Percentiles rank a stretch among this genome's conserved stretches.
These are phyloP conservation scores for Varanus salvator DNA, from an alignment of 2,113 vertebrate genomes.

Conservation along the genomic window DNA sequence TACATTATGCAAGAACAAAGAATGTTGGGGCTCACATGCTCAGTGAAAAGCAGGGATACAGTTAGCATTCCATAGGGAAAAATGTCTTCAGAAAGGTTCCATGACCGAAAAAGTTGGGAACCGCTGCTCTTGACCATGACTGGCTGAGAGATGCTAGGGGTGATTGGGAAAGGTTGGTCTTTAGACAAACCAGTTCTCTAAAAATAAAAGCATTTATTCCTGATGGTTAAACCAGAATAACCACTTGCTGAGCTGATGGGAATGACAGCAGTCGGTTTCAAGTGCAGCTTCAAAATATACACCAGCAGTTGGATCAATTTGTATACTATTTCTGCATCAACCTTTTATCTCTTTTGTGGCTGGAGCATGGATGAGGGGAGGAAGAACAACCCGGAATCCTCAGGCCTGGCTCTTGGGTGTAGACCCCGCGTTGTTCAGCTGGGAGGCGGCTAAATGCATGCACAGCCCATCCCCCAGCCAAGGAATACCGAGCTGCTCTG, in stretches of 20 bases:
- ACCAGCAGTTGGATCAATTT: background rate
- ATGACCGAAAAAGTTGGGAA: no score
- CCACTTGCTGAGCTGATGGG: background rate
- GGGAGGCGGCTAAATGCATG: background rate
- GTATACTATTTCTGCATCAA: background rate
- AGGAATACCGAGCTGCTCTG: constrained; percentile 15
- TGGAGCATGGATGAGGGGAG: background rate
- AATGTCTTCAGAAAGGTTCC: no score
- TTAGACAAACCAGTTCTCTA: background rate
- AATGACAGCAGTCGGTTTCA: background rate
- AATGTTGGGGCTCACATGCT: no score
- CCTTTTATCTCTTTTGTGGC: background rate
- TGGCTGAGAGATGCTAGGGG: no score
- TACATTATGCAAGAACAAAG: no score
- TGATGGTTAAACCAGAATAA: background rate
- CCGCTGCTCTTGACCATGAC: no score
- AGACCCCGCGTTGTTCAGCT: background rate
- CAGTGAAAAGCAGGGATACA: no score
- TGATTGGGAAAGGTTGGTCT: no score
- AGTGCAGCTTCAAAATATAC: background rate
- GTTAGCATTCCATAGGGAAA: no score
- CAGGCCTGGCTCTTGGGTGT: no score
- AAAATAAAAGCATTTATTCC: background rate
- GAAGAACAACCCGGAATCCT: background rate
- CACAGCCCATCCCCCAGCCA: background rate